Percentiles rank a stretch among this genome's conserved stretches.
These are phyloP conservation scores for Aphis gossypii DNA, from an alignment of 1,140 invertebrate species.

Conservation along the genomic window DNA sequence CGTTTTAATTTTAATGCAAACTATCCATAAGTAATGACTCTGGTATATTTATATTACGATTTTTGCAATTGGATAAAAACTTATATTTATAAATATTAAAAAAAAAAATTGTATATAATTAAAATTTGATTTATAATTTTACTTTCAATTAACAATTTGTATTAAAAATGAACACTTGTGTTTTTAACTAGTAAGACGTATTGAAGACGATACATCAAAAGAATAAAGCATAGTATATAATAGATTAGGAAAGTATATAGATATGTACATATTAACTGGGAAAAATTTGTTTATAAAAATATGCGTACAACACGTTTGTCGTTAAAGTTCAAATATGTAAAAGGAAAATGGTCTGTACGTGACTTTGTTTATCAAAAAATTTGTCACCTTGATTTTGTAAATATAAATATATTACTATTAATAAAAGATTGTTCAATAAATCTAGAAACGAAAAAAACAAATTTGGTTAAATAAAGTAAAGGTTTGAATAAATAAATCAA, in stretches of 20 bases:
- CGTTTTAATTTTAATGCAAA: neutral
- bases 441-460: neutral
- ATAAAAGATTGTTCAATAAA: neutral
- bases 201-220: neutral
- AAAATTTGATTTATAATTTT: neutral
- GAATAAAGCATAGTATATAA: neutral
- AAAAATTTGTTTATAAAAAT: neutral
- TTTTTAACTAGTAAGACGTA: neutral
- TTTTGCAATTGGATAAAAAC: neutral
- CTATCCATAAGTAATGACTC: neutral
- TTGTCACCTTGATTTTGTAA: neutral
- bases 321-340: neutral
- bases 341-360: neutral
- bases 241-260: neutral
- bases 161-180: neutral
- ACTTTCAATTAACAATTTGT: neutral
- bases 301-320: neutral
- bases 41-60: neutral
- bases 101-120: neutral
- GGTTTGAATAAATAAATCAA: neutral
- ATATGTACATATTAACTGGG: neutral
- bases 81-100: neutral
- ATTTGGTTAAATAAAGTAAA: neutral
- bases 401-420: neutral
- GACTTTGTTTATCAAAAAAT: neutral